Evolutionary conservation across 30 jellyfish, hydroid and myxozoan species (phyloP), one percentile per base, ranked within the genome.

Genomic region (Aurelia aurita complex sp. Pacific): DNA sequence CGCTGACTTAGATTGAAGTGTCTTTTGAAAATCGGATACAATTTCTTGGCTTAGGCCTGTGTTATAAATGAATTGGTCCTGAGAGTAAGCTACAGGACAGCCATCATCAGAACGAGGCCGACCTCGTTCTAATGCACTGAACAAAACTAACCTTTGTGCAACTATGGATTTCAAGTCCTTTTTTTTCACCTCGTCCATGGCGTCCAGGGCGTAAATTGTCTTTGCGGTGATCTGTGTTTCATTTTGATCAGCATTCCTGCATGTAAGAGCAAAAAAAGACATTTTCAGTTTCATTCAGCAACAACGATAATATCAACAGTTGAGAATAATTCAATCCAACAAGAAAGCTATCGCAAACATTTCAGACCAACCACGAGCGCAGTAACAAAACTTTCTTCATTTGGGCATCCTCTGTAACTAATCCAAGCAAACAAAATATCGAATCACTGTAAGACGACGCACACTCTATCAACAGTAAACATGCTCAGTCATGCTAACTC

Each of bases 21-120:
- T 52, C 35, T 51, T 73, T 76, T 84, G 81, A 64, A 84, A 34
- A 53, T 84, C 93, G 57, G 85, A 64, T 16, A 84, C 69, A 33
- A 84, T 66, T 2, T 64, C 82, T 35, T 55, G 65, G 36, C 68
- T 46, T 14, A 64, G 23, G 4, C 93, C 82, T 40, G 79, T 42
- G 64, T 84, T 84, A 57, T 16, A 84, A 32, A 84, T 84, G 68
- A 72, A 84, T 14, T 73, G 55, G 18, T 40, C 80, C 32, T 77
- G 85, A 6, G 51, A 1, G 40, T 19, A 51, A 52, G 72, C 16
- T 64, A 86, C 65, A 5, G 99, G 99, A 69, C 96, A 88, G 36
- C 99, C 99, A 61, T 40, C 55, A 17, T 95, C 99, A 46, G 97
- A 40, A 2, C 98, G 88, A 59, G 97, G 95, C 10, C 98, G 92